phyloP scores from a whole-genome alignment of 2,113 vertebrate genomes.

The Varanus komodoensis region DNA sequence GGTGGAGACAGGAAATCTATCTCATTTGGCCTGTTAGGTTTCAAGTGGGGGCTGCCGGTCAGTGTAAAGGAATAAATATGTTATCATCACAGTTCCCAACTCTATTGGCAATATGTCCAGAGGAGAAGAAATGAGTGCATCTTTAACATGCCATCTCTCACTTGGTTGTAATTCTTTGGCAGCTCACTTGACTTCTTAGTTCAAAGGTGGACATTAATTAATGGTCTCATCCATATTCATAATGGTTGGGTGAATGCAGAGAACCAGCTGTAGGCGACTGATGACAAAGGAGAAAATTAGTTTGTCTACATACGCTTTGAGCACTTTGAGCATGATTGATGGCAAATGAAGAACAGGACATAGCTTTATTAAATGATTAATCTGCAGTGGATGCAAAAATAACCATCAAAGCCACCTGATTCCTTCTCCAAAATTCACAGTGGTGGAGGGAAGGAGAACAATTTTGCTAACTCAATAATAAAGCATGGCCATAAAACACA shows the following conservation, averaged over 20 bases:
- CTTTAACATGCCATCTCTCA: conserved; percentile 30
- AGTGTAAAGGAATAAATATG: conserved; percentile 8
- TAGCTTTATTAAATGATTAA: conserved; percentile 31
- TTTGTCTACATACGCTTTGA: conserved; percentile 34
- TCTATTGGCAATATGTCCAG: conserved; percentile 28
- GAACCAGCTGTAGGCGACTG: conserved; percentile 21
- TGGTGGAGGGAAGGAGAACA: background rate
- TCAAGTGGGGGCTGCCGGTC: background rate
- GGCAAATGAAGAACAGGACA: conserved; percentile 2
- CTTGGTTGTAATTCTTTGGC: conserved; percentile 25
- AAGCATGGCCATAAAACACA: conserved; percentile 14
- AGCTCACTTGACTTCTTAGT: conserved; percentile 26
- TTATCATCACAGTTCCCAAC: conserved; percentile 34
- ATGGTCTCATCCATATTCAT: conserved; percentile 31
- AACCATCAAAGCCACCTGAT: background rate
- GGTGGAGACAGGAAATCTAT: conserved; percentile 22
- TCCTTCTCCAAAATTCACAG: conserved; percentile 13
- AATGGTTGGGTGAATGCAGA: conserved; percentile 34
- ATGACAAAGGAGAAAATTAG: conserved; percentile 13
- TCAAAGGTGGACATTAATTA: conserved; percentile 39
- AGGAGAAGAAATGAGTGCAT: conserved; percentile 37
- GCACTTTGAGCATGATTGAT: conserved; percentile 48
- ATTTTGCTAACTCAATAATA: conserved; percentile 13
- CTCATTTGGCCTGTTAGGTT: conserved; percentile 13
- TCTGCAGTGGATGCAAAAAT: background rate